Conservation (phyloP, 2,797 vertebrate genomes). For the Podargus strigoides region DNA sequence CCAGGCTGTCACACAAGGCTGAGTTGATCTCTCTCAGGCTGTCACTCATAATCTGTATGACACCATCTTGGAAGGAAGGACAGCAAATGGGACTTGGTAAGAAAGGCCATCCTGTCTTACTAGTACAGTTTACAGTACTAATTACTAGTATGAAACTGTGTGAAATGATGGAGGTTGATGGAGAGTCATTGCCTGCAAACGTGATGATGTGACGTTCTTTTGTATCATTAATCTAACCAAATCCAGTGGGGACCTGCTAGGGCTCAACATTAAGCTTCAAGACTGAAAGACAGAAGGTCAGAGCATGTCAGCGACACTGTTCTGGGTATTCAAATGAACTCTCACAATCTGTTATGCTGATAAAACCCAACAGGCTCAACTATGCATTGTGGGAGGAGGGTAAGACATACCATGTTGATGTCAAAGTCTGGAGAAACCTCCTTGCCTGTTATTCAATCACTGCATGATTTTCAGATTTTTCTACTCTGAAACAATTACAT, state of each 20-base stretch:
- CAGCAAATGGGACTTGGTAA: neutral
- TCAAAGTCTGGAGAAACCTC: neutral
- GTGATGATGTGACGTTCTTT: neutral
- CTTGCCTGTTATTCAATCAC: neutral
- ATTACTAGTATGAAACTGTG: neutral
- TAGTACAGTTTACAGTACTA: neutral
- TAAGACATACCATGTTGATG: neutral
- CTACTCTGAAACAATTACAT: neutral
- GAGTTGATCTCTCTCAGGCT: neutral
- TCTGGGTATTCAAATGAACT: neutral
- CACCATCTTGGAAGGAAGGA: neutral
- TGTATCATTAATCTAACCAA: neutral
- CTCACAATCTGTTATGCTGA: neutral
- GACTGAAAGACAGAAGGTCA: neutral
- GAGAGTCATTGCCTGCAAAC: neutral
- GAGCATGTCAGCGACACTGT: neutral
- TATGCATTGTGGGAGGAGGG: fast-evolving
- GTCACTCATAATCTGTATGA: neutral
- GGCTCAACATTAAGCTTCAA: neutral
- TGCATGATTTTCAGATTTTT: neutral
- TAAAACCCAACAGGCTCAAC: fast-evolving
- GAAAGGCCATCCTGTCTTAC: neutral
- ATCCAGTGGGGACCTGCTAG: neutral
- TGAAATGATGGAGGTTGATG: neutral
- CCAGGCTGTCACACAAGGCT: neutral